These are phyloP conservation scores for Parnassius mnemosyne DNA, from an alignment of 2,888 invertebrate genomes.

Conservation along the genomic window DNA sequence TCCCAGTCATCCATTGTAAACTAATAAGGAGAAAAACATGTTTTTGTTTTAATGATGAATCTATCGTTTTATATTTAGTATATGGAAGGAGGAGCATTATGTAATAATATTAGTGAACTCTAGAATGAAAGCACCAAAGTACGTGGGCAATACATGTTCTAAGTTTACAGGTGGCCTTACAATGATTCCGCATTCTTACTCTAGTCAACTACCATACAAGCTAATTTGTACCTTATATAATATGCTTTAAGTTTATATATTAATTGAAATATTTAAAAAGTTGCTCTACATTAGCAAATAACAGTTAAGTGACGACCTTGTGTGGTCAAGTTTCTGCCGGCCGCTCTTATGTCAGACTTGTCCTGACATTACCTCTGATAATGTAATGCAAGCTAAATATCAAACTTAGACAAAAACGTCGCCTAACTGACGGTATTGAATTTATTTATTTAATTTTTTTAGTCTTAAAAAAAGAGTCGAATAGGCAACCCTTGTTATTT, in stretches of 20 bases:
- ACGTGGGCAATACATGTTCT: constrained; percentile 8
- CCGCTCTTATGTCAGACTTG: constrained; percentile 56
- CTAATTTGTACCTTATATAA: constrained; percentile 25
- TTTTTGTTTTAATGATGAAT: no score
- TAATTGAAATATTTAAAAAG: constrained; percentile 30
- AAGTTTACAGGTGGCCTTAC: constrained; percentile 14
- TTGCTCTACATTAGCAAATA: constrained; percentile 57
- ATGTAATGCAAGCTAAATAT: constrained; percentile 3
- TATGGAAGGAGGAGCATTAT: no score
- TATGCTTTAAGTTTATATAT: constrained; percentile 25
- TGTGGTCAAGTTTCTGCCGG: constrained; percentile 66
- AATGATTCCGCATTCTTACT: constrained; percentile 40
- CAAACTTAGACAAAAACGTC: constrained; percentile 3
- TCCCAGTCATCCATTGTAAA: no score
- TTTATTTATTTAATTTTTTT: background rate
- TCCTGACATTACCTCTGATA: constrained; percentile 30
- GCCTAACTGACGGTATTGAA: background rate
- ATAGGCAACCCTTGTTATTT: background rate
- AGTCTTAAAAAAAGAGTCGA: background rate
- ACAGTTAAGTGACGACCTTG: constrained; percentile 64
- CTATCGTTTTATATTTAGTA: no score
- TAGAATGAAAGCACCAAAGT: background rate
- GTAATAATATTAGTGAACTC: no score
- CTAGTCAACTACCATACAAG: constrained; percentile 1
- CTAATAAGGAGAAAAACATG: no score